A percentile compares a stretch with the other conserved stretches of the same genome.
These are phyloP conservation scores for Varanus salvator DNA, from an alignment of 2,113 vertebrate species.

Conservation along the genomic window DNA sequence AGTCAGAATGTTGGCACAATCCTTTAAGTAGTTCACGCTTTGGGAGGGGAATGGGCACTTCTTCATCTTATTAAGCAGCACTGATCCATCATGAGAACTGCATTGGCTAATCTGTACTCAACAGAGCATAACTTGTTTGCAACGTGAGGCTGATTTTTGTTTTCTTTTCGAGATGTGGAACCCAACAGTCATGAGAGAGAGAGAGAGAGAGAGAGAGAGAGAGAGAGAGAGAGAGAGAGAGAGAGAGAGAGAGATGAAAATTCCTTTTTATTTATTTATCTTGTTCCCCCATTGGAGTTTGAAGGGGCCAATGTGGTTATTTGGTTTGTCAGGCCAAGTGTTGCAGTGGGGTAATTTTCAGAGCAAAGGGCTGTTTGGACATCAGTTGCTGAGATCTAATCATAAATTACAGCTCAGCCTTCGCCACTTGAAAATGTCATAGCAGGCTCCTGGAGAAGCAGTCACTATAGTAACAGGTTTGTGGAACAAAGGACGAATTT, in stretches of 20 bases:
- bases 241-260: too few species aligned
- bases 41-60: conserved; percentile 35
- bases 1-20: conserved; percentile 3
- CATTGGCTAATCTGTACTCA: conserved; percentile 8
- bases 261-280: too few species aligned
- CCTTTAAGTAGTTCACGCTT: neutral
- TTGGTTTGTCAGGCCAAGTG: conserved; percentile 20
- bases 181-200: neutral
- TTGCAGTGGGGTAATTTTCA: neutral
- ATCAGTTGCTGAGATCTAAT: neutral
- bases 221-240: neutral
- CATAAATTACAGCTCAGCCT: neutral
- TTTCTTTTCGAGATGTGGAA: neutral
- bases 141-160: neutral
- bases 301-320: conserved; percentile 6
- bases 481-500: conserved; percentile 5
- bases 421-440: conserved; percentile 6
- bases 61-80: conserved; percentile 36
- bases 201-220: neutral
- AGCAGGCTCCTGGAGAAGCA: neutral
- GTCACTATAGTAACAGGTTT: conserved; percentile 15
- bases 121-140: conserved; percentile 29
- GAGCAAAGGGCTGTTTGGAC: neutral
- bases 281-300: neutral
- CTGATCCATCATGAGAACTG: conserved; percentile 10